phyloP scores from a whole-genome alignment of 2,888 invertebrate species.

The Cephonodes hylas region DNA sequence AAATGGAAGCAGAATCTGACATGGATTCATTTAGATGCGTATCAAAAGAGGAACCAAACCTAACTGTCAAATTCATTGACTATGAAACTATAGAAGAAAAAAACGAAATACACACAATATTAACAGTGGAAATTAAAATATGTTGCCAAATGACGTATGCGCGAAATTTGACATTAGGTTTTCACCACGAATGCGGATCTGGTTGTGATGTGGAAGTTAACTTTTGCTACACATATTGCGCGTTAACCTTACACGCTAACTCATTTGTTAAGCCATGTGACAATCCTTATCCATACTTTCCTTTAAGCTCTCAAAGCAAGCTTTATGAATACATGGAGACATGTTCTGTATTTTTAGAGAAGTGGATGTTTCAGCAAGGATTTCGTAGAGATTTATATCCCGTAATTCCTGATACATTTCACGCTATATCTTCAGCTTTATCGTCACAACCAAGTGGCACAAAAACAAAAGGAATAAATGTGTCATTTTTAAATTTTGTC shows the following conservation, averaged over 20 bases:
- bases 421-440: constrained; percentile 56
- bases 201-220: constrained; percentile 61
- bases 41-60: constrained; percentile 48
- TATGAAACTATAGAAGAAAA: constrained; percentile 30
- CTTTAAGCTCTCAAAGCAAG: constrained; percentile 44
- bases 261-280: constrained; percentile 39
- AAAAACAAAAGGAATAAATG: constrained; percentile 66
- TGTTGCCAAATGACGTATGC: constrained; percentile 38
- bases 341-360: constrained; percentile 60
- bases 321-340: constrained; percentile 57
- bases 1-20: constrained; percentile 43
- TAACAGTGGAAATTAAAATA: constrained; percentile 50
- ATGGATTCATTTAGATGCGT: constrained; percentile 48
- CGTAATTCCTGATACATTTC: constrained; percentile 68
- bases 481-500: constrained; percentile 66
- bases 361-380: constrained; percentile 75
- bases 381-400: constrained; percentile 72
- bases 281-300: constrained; percentile 69
- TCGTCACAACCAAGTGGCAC: constrained; percentile 40
- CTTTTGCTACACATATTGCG: constrained; percentile 64
- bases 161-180: constrained; percentile 43
- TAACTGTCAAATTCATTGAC: constrained; percentile 44
- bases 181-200: constrained; percentile 56
- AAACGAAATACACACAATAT: constrained; percentile 37
- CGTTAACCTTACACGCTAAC: constrained; percentile 59